These are phyloP conservation scores for Drosophila ogumai DNA, from an alignment of 1,140 invertebrate species.

Conservation along the genomic window DNA sequence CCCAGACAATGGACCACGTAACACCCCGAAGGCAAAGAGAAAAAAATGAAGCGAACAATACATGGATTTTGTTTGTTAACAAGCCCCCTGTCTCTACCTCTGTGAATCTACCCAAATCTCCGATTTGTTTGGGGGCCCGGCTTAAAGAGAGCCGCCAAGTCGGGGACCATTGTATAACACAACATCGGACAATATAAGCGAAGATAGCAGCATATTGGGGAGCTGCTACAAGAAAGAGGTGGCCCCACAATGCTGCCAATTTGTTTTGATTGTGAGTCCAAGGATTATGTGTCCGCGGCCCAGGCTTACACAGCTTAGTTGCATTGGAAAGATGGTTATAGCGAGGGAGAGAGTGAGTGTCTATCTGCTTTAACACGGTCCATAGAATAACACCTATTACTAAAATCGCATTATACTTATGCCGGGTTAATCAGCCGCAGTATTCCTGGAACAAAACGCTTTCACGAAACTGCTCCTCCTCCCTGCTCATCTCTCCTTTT, in stretches of 20 bases:
- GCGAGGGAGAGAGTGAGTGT: not conserved
- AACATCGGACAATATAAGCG: slow-evolving; percentile 45
- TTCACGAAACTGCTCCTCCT: slow-evolving; percentile 19
- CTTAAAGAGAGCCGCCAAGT: slow-evolving; percentile 50
- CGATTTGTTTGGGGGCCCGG: slow-evolving; percentile 65
- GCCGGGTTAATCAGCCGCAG: slow-evolving; percentile 30
- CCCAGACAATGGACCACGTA: slow-evolving; percentile 50
- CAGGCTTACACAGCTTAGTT: slow-evolving; percentile 24
- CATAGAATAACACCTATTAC: slow-evolving; percentile 7
- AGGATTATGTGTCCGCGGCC: slow-evolving; percentile 43
- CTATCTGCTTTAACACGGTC: slow-evolving; percentile 2
- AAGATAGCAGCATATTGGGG: slow-evolving; percentile 40
- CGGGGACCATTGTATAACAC: slow-evolving; percentile 51
- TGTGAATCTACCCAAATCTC: slow-evolving; percentile 24
- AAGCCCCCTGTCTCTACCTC: slow-evolving; percentile 29
- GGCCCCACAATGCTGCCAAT: slow-evolving; percentile 58
- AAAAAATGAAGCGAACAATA: slow-evolving; percentile 61
- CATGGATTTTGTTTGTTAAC: slow-evolving; percentile 74
- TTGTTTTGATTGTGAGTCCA: slow-evolving; percentile 56
- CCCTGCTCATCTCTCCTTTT: not conserved
- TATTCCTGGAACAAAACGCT: slow-evolving; percentile 31
- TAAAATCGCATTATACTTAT: slow-evolving; percentile 27
- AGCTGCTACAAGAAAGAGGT: slow-evolving; percentile 47
- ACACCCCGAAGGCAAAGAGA: slow-evolving; percentile 21
- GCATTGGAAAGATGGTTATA: not conserved